phyloP scores from a whole-genome alignment of 2,888 invertebrate species.

The Lamellibrachia satsuma region DNA sequence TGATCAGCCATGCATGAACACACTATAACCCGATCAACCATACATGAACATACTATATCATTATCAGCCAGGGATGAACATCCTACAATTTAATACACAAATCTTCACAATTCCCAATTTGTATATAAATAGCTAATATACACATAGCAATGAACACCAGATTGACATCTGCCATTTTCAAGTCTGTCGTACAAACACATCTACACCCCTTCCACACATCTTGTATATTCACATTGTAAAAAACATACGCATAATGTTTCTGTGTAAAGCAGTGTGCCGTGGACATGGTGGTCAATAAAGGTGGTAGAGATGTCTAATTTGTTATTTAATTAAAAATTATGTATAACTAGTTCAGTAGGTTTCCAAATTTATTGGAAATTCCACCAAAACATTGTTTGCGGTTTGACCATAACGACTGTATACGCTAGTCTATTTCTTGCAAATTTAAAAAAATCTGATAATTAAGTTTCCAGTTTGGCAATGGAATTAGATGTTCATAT shows the following conservation, averaged over 20 bases:
- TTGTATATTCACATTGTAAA: not conserved
- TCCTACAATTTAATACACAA: not conserved
- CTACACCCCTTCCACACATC: not conserved
- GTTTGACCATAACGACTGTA: not conserved
- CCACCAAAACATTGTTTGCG: not conserved
- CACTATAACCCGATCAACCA: no score
- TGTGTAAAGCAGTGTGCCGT: not conserved
- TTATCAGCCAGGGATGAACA: not conserved
- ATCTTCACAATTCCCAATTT: not conserved
- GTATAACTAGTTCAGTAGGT: not conserved
- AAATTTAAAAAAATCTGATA: not conserved
- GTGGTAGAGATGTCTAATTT: not conserved
- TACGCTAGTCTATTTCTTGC: not conserved
- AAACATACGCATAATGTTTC: not conserved
- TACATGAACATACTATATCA: no score
- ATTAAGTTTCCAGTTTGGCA: not conserved
- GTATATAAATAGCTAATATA: conserved; percentile 11
- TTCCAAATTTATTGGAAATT: not conserved
- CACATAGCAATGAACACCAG: not conserved
- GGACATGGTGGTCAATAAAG: not conserved
- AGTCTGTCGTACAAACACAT: not conserved
- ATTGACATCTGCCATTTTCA: not conserved
- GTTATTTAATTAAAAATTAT: not conserved
- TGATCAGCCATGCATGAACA: not conserved
- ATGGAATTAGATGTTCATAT: not conserved